phyloP scores from a whole-genome alignment of 2,797 vertebrate species.

The Rhinichthys osculus region DNA sequence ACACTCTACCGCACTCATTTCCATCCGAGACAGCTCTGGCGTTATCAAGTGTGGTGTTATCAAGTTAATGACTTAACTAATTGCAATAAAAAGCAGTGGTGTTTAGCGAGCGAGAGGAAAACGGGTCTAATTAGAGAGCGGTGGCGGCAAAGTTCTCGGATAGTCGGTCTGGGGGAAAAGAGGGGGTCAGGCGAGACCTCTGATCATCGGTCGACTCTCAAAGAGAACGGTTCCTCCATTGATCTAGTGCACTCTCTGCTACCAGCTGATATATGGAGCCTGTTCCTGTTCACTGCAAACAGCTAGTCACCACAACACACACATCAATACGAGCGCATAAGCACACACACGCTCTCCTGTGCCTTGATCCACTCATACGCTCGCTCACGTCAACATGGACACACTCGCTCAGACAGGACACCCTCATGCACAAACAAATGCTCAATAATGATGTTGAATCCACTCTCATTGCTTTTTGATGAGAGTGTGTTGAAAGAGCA shows the following conservation, averaged over 20 bases:
- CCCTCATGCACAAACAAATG: conserved; percentile 62
- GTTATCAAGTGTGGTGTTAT: conserved; percentile 75
- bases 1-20: conserved; percentile 76
- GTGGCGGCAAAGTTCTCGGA: conserved; percentile 76
- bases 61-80: conserved; percentile 90
- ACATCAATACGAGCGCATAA: conserved; percentile 26
- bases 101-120: conserved; percentile 88
- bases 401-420: conserved; percentile 50
- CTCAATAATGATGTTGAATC: conserved; percentile 70
- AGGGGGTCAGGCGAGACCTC: conserved; percentile 79
- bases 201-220: conserved; percentile 86
- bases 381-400: conserved; percentile 34
- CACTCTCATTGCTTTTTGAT: conserved; percentile 72
- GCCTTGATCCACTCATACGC: conserved; percentile 34
- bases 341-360: conserved; percentile 34
- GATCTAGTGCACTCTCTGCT: conserved; percentile 77
- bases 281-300: conserved; percentile 50
- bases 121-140: conserved; percentile 89
- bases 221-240: conserved; percentile 83
- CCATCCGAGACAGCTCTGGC: conserved; percentile 80
- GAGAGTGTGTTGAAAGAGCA: conserved; percentile 62
- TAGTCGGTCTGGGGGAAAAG: conserved; percentile 77
- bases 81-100: conserved; percentile 92
- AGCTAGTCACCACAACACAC: conserved; percentile 50
- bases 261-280: conserved; percentile 52